phyloP scores from a whole-genome alignment of 2,797 vertebrate species.

The Pipistrellus kuhlii region DNA sequence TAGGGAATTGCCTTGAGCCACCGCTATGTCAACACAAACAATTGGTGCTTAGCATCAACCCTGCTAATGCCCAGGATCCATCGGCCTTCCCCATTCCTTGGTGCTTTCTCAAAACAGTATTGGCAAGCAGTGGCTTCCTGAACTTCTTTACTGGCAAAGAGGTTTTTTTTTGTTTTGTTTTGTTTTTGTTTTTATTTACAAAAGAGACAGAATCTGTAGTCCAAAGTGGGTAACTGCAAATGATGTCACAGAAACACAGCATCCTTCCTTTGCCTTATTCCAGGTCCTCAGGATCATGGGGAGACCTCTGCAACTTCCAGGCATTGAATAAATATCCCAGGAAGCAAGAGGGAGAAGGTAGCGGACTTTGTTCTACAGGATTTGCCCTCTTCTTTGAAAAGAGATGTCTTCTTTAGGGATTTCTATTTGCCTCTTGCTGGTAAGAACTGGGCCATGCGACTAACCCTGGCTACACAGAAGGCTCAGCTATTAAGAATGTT shows the following conservation, averaged over 20 bases:
- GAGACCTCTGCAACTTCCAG: too few species aligned
- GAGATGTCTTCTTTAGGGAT: not conserved
- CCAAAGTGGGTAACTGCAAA: not conserved
- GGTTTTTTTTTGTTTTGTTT: too few species aligned
- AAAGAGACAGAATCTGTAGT: not conserved
- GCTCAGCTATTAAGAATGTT: not conserved
- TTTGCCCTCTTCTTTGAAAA: not conserved
- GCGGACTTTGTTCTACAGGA: fast-evolving
- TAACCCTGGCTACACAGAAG: too few species aligned
- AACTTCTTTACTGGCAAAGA: not conserved
- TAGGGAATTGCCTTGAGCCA: too few species aligned
- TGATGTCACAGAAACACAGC: fast-evolving
- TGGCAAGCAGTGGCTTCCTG: too few species aligned
- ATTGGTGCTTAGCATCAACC: too few species aligned
- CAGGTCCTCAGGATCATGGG: fast-evolving
- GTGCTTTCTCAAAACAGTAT: too few species aligned
- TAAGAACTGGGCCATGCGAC: not conserved
- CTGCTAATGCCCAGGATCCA: too few species aligned
- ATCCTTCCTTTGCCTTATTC: not conserved
- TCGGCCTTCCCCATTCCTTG: too few species aligned
- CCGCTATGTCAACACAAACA: too few species aligned
- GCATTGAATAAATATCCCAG: too few species aligned
- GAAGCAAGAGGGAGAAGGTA: not conserved
- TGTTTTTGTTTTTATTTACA: not conserved
- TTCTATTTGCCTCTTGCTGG: not conserved